Percentiles rank a stretch among this genome's conserved stretches.
Conservation (phyloP, 2,113 vertebrate genomes). For the Cyprinodon tularosa region DNA sequence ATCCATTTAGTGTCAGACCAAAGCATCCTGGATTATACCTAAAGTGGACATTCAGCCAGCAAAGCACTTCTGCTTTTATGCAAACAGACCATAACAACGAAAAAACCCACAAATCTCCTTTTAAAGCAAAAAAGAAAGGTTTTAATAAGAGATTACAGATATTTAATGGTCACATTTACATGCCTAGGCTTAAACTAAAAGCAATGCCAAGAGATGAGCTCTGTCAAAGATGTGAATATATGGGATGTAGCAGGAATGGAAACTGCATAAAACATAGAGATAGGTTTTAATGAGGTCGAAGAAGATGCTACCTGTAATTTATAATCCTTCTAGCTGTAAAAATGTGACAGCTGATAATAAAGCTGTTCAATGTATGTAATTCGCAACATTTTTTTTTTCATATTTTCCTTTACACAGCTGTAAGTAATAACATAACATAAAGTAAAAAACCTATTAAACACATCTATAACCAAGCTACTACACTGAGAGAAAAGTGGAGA, state of each 20-base stretch:
- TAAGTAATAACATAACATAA: too few species aligned
- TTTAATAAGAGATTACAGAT: constrained; percentile 70
- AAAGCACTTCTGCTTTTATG: constrained; percentile 62
- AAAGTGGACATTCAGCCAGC: constrained; percentile 57
- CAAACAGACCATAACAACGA: constrained; percentile 58
- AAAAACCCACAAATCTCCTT: constrained; percentile 49
- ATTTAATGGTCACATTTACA: constrained; percentile 69
- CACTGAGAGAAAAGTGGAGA: too few species aligned
- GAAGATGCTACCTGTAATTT: neutral
- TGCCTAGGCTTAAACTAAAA: constrained; percentile 59
- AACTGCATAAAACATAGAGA: neutral
- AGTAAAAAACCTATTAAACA: too few species aligned
- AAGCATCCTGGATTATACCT: constrained; percentile 60
- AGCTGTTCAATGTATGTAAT: too few species aligned
- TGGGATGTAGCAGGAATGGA: neutral
- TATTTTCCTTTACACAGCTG: neutral
- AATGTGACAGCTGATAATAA: neutral
- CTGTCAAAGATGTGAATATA: constrained; percentile 12
- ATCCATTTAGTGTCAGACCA: constrained; percentile 51
- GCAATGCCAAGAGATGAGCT: constrained; percentile 41
- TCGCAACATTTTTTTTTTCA: neutral
- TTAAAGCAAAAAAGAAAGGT: constrained; percentile 58
- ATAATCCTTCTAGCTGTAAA: neutral
- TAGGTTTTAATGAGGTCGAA: neutral
- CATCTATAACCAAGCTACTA: too few species aligned